These are phyloP conservation scores for Cheirogaleus major DNA, from an alignment of 2,797 vertebrate species.

Conservation along the genomic window DNA sequence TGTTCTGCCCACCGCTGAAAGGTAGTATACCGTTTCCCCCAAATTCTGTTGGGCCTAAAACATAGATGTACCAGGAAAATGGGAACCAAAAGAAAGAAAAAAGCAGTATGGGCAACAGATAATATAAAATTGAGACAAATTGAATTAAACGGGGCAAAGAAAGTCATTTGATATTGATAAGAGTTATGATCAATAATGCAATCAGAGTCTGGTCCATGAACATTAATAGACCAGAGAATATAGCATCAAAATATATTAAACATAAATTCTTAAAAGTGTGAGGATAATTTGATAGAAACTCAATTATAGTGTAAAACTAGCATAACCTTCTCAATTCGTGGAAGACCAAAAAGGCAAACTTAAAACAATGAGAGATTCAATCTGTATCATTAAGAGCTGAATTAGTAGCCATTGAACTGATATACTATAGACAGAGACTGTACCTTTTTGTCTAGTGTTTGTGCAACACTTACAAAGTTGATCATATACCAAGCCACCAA, in stretches of 20 bases:
- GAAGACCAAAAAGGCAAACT: conserved; percentile 36
- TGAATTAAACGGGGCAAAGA: conserved; percentile 4
- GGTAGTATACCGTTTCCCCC: background rate
- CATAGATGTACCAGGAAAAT: background rate
- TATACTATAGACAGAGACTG: background rate
- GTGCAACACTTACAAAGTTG: background rate
- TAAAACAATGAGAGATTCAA: background rate
- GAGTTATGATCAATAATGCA: conserved; percentile 63
- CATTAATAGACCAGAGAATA: conserved; percentile 57
- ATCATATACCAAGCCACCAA: background rate
- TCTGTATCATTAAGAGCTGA: background rate
- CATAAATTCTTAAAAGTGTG: conserved; percentile 15
- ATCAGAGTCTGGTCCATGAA: conserved; percentile 37
- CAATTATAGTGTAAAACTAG: background rate
- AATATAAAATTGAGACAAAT: background rate
- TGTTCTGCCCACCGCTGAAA: background rate
- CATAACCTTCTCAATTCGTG: background rate
- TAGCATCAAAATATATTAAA: conserved; percentile 18
- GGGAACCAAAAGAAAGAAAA: background rate
- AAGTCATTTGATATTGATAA: conserved; percentile 27
- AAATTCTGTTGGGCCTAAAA: background rate
- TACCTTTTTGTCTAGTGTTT: background rate
- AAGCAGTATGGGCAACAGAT: background rate
- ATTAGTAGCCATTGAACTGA: background rate
- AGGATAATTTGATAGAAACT: conserved; percentile 21